Conservation (phyloP, 2,113 vertebrate genomes). For the Tauraco erythrolophus region DNA sequence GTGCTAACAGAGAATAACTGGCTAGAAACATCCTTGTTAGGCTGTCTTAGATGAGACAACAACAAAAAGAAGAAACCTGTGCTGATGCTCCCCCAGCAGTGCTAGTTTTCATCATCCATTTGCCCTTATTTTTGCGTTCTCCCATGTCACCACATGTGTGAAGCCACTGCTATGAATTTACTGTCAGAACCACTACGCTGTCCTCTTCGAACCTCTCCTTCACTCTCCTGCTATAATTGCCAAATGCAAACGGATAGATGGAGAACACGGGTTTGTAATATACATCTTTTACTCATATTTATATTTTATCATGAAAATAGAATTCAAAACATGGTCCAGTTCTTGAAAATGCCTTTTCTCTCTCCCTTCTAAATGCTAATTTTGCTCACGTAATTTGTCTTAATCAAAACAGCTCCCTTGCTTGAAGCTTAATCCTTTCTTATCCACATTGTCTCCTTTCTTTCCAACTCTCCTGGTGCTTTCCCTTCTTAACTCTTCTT, state of each 20-base stretch:
- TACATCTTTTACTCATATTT: not conserved
- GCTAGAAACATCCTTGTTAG: not conserved
- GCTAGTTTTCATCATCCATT: not conserved
- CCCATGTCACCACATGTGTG: fast-evolving
- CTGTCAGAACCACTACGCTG: not conserved
- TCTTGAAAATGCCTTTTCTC: not conserved
- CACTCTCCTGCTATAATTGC: not conserved
- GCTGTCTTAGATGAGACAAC: not conserved
- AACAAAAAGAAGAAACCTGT: not conserved
- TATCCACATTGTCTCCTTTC: not conserved
- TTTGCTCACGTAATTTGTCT: not conserved
- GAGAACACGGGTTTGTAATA: not conserved
- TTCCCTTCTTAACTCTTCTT: not conserved
- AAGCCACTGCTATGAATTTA: not conserved
- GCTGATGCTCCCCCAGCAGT: not conserved
- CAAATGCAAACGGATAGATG: not conserved
- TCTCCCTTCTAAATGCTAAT: not conserved
- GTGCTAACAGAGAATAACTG: not conserved
- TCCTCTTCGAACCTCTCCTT: not conserved
- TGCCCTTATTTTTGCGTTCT: not conserved
- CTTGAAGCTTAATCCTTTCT: not conserved
- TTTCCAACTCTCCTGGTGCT: not conserved
- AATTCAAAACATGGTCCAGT: not conserved
- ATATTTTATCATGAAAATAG: not conserved
- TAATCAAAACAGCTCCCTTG: not conserved